Percentiles rank a stretch among this genome's conserved stretches.
These are phyloP conservation scores for Liopterus haemorrhoidalis DNA, from an alignment of 2,888 invertebrate genomes.

Conservation along the genomic window DNA sequence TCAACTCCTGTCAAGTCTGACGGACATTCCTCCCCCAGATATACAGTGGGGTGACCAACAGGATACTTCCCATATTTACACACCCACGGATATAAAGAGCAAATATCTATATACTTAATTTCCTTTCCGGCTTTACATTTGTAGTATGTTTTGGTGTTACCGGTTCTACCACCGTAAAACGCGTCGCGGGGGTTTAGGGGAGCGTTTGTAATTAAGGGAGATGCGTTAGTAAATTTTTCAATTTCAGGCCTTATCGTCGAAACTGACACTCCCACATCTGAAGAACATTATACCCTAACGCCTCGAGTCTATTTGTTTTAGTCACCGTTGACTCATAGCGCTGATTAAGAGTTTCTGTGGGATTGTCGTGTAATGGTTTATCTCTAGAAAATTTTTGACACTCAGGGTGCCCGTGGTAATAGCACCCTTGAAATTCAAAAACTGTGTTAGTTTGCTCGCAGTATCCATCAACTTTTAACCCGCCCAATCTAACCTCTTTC, in stretches of 20 bases:
- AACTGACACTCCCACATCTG: not conserved
- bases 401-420: not conserved
- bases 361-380: not conserved
- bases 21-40: constrained; percentile 22
- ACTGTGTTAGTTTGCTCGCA: not conserved
- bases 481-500: not conserved
- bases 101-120: constrained; percentile 31
- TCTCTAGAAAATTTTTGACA: not conserved
- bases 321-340: not conserved
- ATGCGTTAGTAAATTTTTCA: not conserved
- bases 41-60: constrained; percentile 31
- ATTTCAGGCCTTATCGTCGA: not conserved
- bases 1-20: constrained; percentile 6
- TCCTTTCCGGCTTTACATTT: not conserved
- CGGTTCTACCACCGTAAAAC: constrained; percentile 32
- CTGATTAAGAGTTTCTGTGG: not conserved
- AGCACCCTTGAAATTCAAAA: too few relatives aligned
- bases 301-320: too few relatives aligned
- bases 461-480: not conserved
- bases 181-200: constrained; percentile 27
- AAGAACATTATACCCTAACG: not conserved
- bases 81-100: constrained; percentile 33
- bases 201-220: not conserved
- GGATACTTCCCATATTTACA: constrained; percentile 32
- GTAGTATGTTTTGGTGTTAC: constrained; percentile 22